Evolutionary conservation across 2,888 invertebrate species (phyloP).

Genomic region (Zaprionus lineosus): DNA sequence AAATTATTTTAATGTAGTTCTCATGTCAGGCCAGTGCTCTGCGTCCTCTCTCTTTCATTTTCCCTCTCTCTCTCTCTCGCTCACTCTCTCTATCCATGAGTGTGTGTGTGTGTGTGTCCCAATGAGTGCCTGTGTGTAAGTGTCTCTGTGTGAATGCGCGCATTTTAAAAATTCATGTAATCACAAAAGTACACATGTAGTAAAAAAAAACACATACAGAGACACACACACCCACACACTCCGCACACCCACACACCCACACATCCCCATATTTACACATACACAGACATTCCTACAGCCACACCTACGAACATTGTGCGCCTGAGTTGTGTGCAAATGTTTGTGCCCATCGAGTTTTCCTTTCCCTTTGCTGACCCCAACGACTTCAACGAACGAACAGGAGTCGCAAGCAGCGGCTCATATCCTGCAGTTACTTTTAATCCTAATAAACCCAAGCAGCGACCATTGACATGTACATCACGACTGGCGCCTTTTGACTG

Average conservation of each 20-base stretch:
- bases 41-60: conserved; percentile 1
- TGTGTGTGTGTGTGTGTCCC: conserved; percentile 26
- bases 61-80: too few relatives aligned
- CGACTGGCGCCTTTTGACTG: conserved; percentile 38
- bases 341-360: conserved; percentile 13
- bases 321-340: conserved; percentile 68
- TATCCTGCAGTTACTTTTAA: conserved; percentile 34
- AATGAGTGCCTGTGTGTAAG: conserved; percentile 29
- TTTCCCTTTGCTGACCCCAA: conserved; percentile 12
- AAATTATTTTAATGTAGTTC: conserved; percentile 82
- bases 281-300: too few relatives aligned
- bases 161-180: conserved; percentile 78
- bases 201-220: conserved; percentile 52
- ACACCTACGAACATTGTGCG: conserved; percentile 14
- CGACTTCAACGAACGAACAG: too few relatives aligned
- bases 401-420: conserved; percentile 2
- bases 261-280: too few relatives aligned
- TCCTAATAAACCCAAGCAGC: conserved; percentile 46
- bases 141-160: conserved; percentile 60
- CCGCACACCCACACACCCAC: not conserved
- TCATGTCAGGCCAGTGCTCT: conserved; percentile 70
- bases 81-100: not conserved
- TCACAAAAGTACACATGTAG: conserved; percentile 78
- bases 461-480: conserved; percentile 46
- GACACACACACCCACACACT: not conserved